phyloP scores from a whole-genome alignment of 2,888 invertebrate genomes.

The Caenorhabditis uteleia region DNA sequence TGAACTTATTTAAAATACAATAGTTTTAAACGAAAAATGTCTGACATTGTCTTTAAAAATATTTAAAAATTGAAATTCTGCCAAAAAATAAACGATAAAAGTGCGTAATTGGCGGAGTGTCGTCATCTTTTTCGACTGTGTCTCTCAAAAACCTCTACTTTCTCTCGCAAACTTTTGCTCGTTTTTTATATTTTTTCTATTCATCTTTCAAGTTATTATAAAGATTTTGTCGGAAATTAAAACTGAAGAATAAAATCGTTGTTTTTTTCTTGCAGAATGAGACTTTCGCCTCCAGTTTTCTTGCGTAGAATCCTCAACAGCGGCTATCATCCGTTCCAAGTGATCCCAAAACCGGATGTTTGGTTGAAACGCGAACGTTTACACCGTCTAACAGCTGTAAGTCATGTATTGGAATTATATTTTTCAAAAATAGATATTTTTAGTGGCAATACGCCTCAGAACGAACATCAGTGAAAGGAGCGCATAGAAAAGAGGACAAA shows the following conservation, averaged over 20 bases:
- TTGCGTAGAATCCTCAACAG: conserved; percentile 65
- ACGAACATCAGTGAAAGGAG: conserved; percentile 56
- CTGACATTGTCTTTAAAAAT: too few relatives aligned
- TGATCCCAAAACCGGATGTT: conserved; percentile 64
- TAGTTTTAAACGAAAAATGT: too few relatives aligned
- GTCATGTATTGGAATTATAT: conserved; percentile 9
- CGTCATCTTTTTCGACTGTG: too few relatives aligned
- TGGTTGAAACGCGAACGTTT: conserved; percentile 64
- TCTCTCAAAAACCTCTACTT: neutral
- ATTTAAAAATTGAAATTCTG: too few relatives aligned
- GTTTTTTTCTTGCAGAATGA: conserved; percentile 20
- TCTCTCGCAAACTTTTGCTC: neutral
- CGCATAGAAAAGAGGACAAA: conserved; percentile 60
- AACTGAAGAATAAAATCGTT: too few relatives aligned
- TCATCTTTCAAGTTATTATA: too few relatives aligned
- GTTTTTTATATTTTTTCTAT: neutral
- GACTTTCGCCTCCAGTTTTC: conserved; percentile 17
- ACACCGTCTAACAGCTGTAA: conserved; percentile 61
- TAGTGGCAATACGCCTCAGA: conserved; percentile 68
- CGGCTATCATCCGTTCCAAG: conserved; percentile 60
- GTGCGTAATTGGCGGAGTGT: too few relatives aligned
- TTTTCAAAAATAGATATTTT: conserved; percentile 22
- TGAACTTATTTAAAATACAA: too few relatives aligned
- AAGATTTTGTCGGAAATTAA: too few relatives aligned
- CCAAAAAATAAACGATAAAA: too few relatives aligned